These are phyloP conservation scores for Laticauda colubrina DNA, from an alignment of 2,113 vertebrate genomes.

Conservation along the genomic window DNA sequence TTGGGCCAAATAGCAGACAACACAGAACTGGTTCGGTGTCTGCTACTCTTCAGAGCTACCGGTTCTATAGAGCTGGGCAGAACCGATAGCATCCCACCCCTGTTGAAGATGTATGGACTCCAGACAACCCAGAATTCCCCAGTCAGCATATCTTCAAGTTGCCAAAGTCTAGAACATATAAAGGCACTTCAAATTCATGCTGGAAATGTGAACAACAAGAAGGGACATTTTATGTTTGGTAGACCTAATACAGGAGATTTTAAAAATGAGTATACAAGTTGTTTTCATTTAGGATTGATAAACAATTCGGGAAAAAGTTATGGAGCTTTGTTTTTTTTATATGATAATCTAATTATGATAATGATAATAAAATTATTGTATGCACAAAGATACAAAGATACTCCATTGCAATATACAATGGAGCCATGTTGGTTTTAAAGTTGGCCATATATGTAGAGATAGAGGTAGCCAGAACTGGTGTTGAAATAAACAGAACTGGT, in stretches of 20 bases:
- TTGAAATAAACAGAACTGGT: background rate
- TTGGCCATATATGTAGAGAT: background rate
- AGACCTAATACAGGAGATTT: background rate
- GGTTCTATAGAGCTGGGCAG: too few relatives aligned
- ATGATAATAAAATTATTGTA: background rate
- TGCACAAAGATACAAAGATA: background rate
- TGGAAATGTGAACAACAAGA: background rate
- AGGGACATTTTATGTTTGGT: background rate
- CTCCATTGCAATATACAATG: background rate
- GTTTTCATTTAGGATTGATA: background rate
- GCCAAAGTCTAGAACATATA: background rate
- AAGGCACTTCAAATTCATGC: background rate
- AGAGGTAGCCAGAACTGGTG: background rate
- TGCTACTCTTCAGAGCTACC: too few relatives aligned
- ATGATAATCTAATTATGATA: background rate
- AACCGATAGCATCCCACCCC: too few relatives aligned
- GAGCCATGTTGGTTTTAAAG: background rate
- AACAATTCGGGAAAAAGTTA: background rate
- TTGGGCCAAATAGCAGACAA: too few relatives aligned
- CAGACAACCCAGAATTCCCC: too few relatives aligned
- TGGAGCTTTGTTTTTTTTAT: background rate
- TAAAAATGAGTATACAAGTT: background rate
- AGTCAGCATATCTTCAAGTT: too few relatives aligned
- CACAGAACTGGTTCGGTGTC: too few relatives aligned
- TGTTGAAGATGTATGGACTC: too few relatives aligned